These are phyloP conservation scores for Pantherophis alleghaniensis DNA, from an alignment of 2,797 vertebrate species.

Conservation along the genomic window DNA sequence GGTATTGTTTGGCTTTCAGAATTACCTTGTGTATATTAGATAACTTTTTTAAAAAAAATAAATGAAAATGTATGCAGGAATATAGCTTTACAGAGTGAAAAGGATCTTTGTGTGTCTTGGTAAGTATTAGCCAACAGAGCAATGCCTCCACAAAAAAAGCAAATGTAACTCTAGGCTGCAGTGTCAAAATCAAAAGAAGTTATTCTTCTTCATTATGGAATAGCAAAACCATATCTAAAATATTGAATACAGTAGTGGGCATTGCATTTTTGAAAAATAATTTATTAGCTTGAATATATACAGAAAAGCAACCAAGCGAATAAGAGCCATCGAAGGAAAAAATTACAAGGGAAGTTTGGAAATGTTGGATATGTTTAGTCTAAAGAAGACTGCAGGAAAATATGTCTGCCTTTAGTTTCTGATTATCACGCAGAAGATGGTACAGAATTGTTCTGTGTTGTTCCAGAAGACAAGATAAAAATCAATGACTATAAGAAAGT, in stretches of 20 bases:
- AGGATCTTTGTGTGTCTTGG: not conserved
- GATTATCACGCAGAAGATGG: not conserved
- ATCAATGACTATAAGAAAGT: not conserved
- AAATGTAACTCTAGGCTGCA: not conserved
- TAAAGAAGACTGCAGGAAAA: not conserved
- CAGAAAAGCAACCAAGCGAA: not conserved
- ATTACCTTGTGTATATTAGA: not conserved
- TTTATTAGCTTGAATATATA: not conserved
- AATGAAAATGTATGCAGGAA: not conserved
- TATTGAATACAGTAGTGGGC: not conserved
- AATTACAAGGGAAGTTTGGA: not conserved
- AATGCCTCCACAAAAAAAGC: not conserved
- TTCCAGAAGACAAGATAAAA: not conserved
- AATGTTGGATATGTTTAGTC: not conserved
- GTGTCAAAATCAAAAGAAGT: not conserved
- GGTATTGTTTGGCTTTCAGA: not conserved
- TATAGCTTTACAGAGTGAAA: not conserved
- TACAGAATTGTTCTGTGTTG: not conserved
- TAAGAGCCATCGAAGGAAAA: not conserved
- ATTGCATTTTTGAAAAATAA: not conserved
- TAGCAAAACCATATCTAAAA: not conserved
- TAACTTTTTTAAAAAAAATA: not conserved
- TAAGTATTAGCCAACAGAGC: not conserved
- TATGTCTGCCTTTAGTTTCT: not conserved
- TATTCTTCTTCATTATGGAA: not conserved